Conservation (phyloP, 2,888 invertebrate genomes). For the Plusia festucae region DNA sequence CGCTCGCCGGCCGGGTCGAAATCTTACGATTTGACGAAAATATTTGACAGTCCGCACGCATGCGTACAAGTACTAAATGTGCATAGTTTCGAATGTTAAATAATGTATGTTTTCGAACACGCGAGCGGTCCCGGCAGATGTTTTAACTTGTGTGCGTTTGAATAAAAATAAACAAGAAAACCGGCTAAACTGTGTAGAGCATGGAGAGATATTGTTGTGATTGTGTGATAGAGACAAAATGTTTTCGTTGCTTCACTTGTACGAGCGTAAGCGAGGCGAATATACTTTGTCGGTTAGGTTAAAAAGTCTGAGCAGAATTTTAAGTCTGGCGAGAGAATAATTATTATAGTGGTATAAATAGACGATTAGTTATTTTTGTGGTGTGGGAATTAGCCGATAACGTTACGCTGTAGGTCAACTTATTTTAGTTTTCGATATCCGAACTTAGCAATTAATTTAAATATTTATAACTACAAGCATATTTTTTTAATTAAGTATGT, state of each 20-base stretch:
- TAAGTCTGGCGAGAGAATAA: constrained; percentile 16
- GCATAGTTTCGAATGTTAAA: constrained; percentile 28
- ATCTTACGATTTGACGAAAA: constrained; percentile 21
- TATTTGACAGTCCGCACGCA: constrained; percentile 55
- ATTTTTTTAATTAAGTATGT: too few species aligned
- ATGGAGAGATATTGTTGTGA: constrained; percentile 32
- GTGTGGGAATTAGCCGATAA: constrained; percentile 12
- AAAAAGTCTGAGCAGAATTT: constrained; percentile 7
- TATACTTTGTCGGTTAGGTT: constrained; percentile 3
- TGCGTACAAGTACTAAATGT: constrained; percentile 36
- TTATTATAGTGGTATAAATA: constrained; percentile 36
- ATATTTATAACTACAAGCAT: too few species aligned
- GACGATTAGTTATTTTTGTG: constrained; percentile 27
- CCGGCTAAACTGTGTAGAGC: constrained; percentile 47
- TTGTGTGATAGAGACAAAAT: constrained; percentile 27
- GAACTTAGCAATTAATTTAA: not conserved
- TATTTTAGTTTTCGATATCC: not conserved
- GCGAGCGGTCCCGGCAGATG: constrained; percentile 46
- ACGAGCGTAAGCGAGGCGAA: constrained; percentile 23
- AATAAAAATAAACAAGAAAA: constrained; percentile 63
- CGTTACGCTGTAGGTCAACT: constrained; percentile 11
- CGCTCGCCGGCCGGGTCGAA: constrained; percentile 18
- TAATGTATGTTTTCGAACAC: constrained; percentile 15
- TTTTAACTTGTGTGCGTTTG: constrained; percentile 49
- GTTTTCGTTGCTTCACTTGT: not conserved